Evolutionary conservation across 1,140 invertebrate genomes (phyloP), one percentile per base, ranked within the genome.

Genomic region (Teleopsis dalmanni): DNA sequence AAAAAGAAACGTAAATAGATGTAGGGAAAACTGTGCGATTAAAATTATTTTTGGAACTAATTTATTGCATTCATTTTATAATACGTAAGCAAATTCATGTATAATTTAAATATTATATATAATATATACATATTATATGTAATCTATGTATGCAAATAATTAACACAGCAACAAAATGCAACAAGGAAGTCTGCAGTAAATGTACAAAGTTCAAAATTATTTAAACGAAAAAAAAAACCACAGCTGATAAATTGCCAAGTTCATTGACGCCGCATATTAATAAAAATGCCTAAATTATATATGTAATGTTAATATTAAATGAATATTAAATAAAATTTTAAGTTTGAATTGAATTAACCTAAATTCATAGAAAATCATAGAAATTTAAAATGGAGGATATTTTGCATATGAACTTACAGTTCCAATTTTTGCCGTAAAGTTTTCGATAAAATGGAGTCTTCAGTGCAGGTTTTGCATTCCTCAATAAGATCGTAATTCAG

Each of bases 401-500:
- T 35, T 35, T 14, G 3, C n/a, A 22, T 40, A 8, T 8, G 36
- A 53, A 59, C 63, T 45, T 58, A 67, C 64, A 62, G 69, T 55
- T 69, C 65, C n/a, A 70, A 48, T 41, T 70, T 61, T 33, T 69
- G 56, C 16, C 61, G 55, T 22, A 69, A 44, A 40, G 55, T 48
- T 50, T 64, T 62, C 23, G 65, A 57, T 34, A 70, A 49, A 25
- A 55, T 52, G 5, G 65, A 65, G 26, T 65, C 62, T 52, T 62
- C 61, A 16, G 41, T 57, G 44, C 61, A 65, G 22, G 53, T 53
- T 29, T 61, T 65, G 27, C 61, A 65, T 48, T 70, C 63, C 23
- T 69, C 63, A 23, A 69, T 57, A 6, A 69, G 51, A 14, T 66
- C 63, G 40, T 61, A 56, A 41, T 59, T 64, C 0, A 68, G 50